Conservation (phyloP, 2,888 invertebrate species). For the Dolichomitus sp. region DNA sequence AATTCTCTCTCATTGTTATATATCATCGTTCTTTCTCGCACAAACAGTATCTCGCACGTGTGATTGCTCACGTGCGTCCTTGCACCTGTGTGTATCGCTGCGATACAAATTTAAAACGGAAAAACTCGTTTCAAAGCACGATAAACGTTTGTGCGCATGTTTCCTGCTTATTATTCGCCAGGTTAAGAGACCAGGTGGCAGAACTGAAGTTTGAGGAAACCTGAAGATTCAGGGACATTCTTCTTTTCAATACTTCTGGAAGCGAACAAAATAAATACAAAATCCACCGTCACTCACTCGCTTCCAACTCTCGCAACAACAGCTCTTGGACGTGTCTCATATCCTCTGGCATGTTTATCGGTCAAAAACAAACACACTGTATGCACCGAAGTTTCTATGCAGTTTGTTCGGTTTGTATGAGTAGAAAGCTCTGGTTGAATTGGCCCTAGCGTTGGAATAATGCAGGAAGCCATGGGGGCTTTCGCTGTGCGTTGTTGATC, state of each 20-base stretch:
- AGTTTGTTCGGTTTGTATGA: constrained; percentile 43
- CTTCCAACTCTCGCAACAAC: constrained; percentile 10
- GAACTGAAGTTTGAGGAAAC: constrained; percentile 3
- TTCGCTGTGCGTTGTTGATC: neutral
- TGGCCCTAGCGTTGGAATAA: constrained; percentile 18
- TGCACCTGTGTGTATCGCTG: constrained; percentile 32
- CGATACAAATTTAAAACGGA: constrained; percentile 27
- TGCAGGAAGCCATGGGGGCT: neutral
- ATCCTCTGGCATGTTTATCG: constrained; percentile 5
- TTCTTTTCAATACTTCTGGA: neutral
- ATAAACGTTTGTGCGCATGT: constrained; percentile 21
- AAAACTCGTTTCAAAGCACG: neutral
- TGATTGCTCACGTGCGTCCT: constrained; percentile 42
- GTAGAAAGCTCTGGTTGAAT: constrained; percentile 40
- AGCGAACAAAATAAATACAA: constrained; percentile 51
- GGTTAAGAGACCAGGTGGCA: constrained; percentile 1
- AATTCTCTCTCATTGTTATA: constrained; percentile 44
- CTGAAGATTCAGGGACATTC: constrained; percentile 2
- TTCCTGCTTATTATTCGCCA: neutral
- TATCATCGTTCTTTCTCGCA: constrained; percentile 41
- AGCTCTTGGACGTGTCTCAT: neutral
- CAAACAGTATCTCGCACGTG: constrained; percentile 43
- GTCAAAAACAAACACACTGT: constrained; percentile 18
- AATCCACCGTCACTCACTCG: constrained; percentile 5
- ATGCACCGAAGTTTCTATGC: constrained; percentile 16